Conservation (phyloP, 2,797 vertebrate species). For the Chloroceryle inda region DNA sequence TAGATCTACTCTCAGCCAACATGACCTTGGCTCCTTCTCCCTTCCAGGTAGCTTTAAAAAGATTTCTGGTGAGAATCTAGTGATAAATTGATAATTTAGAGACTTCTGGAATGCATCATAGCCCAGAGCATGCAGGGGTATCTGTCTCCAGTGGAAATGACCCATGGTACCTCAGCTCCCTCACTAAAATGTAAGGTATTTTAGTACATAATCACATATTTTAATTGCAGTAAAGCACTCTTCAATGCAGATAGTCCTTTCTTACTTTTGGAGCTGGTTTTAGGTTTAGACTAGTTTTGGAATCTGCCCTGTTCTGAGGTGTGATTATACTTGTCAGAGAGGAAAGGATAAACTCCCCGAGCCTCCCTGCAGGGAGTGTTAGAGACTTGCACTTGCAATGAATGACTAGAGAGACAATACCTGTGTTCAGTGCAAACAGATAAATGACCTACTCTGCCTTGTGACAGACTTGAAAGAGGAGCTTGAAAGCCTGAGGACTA, state of each 20-base stretch:
- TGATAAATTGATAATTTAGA: background rate
- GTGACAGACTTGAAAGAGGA: too few relatives aligned
- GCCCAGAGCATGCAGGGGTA: background rate
- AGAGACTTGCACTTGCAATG: too few relatives aligned
- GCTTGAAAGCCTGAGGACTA: too few relatives aligned
- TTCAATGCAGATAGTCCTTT: background rate
- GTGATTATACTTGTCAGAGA: fast-evolving
- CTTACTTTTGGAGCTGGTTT: too few relatives aligned
- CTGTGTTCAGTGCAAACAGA: too few relatives aligned
- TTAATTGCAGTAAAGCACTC: background rate
- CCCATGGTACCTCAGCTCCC: background rate
- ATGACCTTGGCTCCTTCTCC: background rate
- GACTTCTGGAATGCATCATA: background rate
- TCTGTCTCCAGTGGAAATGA: background rate
- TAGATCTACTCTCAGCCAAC: background rate
- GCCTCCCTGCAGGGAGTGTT: background rate
- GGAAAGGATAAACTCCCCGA: background rate
- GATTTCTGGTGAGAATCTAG: background rate
- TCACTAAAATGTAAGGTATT: background rate
- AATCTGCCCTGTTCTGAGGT: background rate
- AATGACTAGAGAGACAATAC: too few relatives aligned
- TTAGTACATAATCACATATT: background rate
- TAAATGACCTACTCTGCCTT: too few relatives aligned
- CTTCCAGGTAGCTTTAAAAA: background rate
- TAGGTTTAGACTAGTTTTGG: background rate